A percentile compares a stretch with the other conserved stretches of the same genome.
Conservation (phyloP, 2,113 vertebrate species). For the Geococcyx californianus region DNA sequence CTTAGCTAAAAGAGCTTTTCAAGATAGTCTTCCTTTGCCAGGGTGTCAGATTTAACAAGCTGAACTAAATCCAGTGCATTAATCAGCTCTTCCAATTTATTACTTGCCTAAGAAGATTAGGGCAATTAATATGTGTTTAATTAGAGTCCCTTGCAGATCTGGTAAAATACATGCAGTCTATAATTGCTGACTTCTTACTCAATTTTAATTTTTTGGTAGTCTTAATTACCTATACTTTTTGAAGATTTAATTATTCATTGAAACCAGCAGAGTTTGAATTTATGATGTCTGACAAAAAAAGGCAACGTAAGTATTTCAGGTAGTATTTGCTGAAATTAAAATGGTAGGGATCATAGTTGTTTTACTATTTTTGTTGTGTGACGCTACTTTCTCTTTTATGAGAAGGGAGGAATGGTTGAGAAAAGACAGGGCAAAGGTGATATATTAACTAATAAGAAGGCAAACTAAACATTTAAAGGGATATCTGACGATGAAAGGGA, state of each 20-base stretch:
- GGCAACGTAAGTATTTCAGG: background rate
- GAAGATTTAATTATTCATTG: conserved; percentile 41
- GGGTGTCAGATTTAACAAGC: conserved; percentile 73
- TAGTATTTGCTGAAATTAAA: background rate
- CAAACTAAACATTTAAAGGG: background rate
- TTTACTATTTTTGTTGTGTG: background rate
- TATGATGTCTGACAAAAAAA: background rate
- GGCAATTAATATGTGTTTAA: conserved; percentile 72
- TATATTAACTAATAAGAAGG: background rate
- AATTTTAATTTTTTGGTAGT: conserved; percentile 56
- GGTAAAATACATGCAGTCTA: conserved; percentile 24
- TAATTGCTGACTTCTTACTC: conserved; percentile 50
- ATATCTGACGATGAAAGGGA: background rate
- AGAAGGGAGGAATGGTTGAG: background rate
- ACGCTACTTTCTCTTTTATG: background rate
- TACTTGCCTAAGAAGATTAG: conserved; percentile 72
- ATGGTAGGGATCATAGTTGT: background rate
- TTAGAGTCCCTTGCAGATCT: conserved; percentile 69
- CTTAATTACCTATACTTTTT: conserved; percentile 58
- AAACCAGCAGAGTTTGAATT: conserved; percentile 15
- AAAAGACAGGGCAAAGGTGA: background rate
- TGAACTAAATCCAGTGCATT: conserved; percentile 72
- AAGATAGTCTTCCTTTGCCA: conserved; percentile 63
- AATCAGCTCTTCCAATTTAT: conserved; percentile 74
- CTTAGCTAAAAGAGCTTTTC: conserved; percentile 68